A percentile compares a stretch with the other conserved stretches of the same genome.
Conservation (phyloP, 1,140 invertebrate genomes). For the Trachymyrmex cornetzi region DNA sequence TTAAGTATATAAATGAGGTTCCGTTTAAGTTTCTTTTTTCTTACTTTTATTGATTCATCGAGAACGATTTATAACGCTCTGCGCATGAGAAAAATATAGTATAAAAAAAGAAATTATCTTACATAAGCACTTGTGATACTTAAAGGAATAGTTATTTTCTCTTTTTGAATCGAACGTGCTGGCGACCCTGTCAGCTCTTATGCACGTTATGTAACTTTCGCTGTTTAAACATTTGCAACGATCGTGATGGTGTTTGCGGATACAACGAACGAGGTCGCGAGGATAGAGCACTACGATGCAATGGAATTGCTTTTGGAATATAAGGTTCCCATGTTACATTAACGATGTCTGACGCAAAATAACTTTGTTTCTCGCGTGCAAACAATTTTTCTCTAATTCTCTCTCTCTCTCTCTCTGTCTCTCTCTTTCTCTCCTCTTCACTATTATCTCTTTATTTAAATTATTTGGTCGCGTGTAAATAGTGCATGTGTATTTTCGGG, state of each 20-base stretch:
- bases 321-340: slow-evolving; percentile 14
- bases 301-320: slow-evolving; percentile 28
- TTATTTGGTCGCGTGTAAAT: slow-evolving; percentile 34
- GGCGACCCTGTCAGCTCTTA: background rate
- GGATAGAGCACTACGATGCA: background rate
- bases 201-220: slow-evolving; percentile 22
- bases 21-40: background rate
- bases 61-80: background rate
- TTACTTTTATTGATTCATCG: background rate
- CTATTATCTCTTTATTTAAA: background rate
- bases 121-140: background rate
- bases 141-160: background rate
- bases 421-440: background rate
- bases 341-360: slow-evolving; percentile 23
- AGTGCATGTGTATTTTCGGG: background rate
- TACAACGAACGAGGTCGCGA: background rate
- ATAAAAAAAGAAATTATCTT: background rate
- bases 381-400: slow-evolving; percentile 12
- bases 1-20: background rate
- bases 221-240: slow-evolving; percentile 37
- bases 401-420: background rate
- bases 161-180: background rate
- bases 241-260: slow-evolving; percentile 27
- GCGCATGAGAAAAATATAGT: background rate
- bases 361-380: slow-evolving; percentile 25